Evolutionary conservation across 2,888 invertebrate species (phyloP), one percentile per base, ranked within the genome.

Genomic region (Andrena bucephala): DNA sequence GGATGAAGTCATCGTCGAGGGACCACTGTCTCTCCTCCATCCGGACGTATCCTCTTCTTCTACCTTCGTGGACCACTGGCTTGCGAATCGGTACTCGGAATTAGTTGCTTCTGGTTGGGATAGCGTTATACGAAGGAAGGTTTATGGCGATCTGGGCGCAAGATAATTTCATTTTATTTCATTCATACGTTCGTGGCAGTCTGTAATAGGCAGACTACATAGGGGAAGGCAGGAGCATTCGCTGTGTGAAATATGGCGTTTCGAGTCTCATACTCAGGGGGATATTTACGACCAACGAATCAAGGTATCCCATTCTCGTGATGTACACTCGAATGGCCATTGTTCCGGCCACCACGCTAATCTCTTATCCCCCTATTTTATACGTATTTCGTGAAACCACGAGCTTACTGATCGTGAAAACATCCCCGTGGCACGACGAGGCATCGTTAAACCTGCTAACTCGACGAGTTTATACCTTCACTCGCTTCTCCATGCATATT

Each of bases 371-470:
- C 36, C n/a, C 66, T 52, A 81, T 83, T 85, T 87, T 81, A 81
- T 71, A 60, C 60, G 69, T 57, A 68, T 72, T 72, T 76, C 67
- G 68, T 60, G 74, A 78, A 75, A 77, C 63, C 79, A 31, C 67
- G 29, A 85, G 82, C 85, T 87, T 87, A 87, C 76, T 77, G 68
- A 67, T 73, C 77, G 60, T 69, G 33, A 3, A 27, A 42, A 54
- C 57, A 36, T 57, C 31, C 48, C 27, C 24, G 50, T 66, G 57
- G 72, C 62, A 70, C 74, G 50, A 60, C 60, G 76, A 57, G 78
- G 69, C 79, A 67, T 87, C 87, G 85, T 87, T 87, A 87, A 85
- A 82, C 42, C 60, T 69, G 79, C 83, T 87, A 87, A 85, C 87
- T 84, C 59, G 67, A 73, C 83, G 79, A 75, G 63, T 87, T 87